Conservation (phyloP, 2,113 vertebrate genomes). For the Pterophyllum scalare region DNA sequence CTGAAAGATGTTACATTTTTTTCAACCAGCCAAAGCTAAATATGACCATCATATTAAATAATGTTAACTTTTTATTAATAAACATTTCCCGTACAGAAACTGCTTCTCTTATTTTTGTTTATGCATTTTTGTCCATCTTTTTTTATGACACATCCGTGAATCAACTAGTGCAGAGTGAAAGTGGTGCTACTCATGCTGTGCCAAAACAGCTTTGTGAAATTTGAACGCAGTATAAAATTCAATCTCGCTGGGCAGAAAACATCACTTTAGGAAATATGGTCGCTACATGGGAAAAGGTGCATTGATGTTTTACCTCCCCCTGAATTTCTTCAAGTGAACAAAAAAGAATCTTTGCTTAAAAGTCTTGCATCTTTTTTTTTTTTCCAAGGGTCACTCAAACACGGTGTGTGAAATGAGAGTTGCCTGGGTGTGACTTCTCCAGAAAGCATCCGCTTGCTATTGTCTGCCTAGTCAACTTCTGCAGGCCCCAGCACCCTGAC, state of each 20-base stretch:
- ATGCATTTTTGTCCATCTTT: not conserved
- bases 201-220: conserved; percentile 27
- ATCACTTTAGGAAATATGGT: not conserved
- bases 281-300: conserved; percentile 34
- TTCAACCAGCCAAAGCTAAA: not conserved
- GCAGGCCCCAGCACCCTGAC: conserved; percentile 80
- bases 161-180: not conserved
- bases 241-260: not conserved
- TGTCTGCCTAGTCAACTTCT: conserved; percentile 82
- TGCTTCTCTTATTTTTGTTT: not conserved
- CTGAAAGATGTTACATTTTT: not conserved
- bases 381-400: conserved; percentile 70
- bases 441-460: conserved; percentile 81
- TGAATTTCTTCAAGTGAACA: conserved; percentile 51
- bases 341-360: conserved; percentile 59
- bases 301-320: conserved; percentile 5
- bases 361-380: conserved; percentile 51
- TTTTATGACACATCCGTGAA: not conserved
- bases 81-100: not conserved
- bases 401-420: conserved; percentile 78
- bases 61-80: not conserved
- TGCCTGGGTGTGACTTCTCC: conserved; percentile 81
- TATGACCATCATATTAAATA: not conserved
- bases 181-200: not conserved
- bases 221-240: not conserved